A percentile compares a stretch with the other conserved stretches of the same genome.
Evolutionary conservation across 2,797 vertebrate species (phyloP).

Genomic region (Aulostomus chinensis): DNA sequence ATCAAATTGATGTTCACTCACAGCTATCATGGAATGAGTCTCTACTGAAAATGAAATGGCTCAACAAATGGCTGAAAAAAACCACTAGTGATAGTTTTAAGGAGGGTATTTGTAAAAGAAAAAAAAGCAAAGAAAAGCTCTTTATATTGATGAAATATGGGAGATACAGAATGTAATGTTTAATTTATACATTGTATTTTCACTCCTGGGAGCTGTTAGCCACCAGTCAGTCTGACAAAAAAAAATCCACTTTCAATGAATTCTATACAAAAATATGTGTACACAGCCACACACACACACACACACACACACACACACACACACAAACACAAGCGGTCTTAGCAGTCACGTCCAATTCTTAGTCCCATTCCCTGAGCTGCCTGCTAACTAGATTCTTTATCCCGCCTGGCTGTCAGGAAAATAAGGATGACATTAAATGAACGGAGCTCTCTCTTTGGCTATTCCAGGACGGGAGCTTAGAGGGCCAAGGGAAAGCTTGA

Average conservation of each 20-base stretch:
- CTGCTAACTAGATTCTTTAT: conserved; percentile 57
- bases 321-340: conserved; percentile 15
- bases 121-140: not conserved
- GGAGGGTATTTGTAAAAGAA: too few species aligned
- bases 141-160: conserved; percentile 6
- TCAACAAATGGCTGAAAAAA: too few species aligned
- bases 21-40: too few species aligned
- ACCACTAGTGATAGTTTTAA: too few species aligned
- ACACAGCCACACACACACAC: not conserved
- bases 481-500: conserved; percentile 17
- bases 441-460: conserved; percentile 55
- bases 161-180: not conserved
- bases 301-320: conserved; percentile 7
- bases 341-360: conserved; percentile 37
- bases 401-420: conserved; percentile 48
- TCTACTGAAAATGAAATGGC: too few species aligned
- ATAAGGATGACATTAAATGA: conserved; percentile 65
- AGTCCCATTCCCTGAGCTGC: conserved; percentile 51
- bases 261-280: conserved; percentile 5
- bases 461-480: conserved; percentile 47
- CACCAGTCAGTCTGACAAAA: conserved; percentile 14
- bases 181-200: conserved; percentile 8
- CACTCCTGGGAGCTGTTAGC: conserved; percentile 7
- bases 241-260: conserved; percentile 9
- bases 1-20: too few species aligned